These are phyloP conservation scores for Myxocyprinus asiaticus DNA, from an alignment of 2,113 vertebrate genomes.

Conservation along the genomic window DNA sequence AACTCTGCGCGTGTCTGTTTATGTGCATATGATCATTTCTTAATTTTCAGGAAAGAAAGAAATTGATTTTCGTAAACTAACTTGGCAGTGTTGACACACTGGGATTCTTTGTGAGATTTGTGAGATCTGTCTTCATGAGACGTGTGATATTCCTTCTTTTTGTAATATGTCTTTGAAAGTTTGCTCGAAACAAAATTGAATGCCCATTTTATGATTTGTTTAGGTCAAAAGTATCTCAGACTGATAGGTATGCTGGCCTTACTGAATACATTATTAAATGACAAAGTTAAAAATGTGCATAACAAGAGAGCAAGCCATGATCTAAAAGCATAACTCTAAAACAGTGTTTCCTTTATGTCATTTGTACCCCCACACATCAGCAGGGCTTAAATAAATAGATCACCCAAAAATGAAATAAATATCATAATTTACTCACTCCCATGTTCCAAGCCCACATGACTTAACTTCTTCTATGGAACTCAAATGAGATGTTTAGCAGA, in stretches of 20 bases:
- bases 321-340: not conserved
- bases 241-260: not conserved
- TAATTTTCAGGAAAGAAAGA: not conserved
- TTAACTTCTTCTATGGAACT: not conserved
- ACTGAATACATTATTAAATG: not conserved
- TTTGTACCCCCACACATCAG: no score
- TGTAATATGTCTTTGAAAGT: constrained; percentile 7
- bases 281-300: not conserved
- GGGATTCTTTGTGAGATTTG: not conserved
- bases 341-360: not conserved
- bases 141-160: constrained; percentile 3
- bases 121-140: not conserved
- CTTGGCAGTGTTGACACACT: not conserved
- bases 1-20: constrained; percentile 23
- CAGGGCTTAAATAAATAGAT: no score
- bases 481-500: no score
- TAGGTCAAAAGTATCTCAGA: not conserved
- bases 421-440: no score
- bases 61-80: constrained; percentile 6
- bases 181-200: not conserved
- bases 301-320: not conserved
- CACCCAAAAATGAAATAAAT: no score
- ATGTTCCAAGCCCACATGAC: not conserved
- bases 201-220: not conserved
- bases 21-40: constrained; percentile 20